Conservation (phyloP, 2,113 vertebrate genomes). For the Limnothrissa miodon region DNA sequence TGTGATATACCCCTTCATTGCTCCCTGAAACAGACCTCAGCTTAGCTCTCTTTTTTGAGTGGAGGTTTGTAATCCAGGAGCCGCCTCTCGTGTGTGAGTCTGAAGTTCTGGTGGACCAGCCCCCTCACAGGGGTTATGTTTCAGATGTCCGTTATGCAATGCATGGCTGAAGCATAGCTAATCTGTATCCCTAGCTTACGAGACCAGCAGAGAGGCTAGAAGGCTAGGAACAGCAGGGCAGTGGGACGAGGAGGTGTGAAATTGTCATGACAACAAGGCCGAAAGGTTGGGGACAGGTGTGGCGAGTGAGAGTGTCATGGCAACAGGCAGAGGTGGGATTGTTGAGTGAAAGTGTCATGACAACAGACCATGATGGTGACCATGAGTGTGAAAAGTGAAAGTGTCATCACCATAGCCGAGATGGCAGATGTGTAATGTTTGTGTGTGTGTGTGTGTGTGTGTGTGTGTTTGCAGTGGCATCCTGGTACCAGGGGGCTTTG, state of each 20-base stretch:
- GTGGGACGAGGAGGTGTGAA: background rate
- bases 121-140: background rate
- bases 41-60: background rate
- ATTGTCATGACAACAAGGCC: background rate
- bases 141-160: background rate
- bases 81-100: background rate
- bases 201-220: background rate
- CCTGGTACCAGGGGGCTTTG: conserved; percentile 94
- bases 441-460: background rate
- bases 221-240: background rate
- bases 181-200: background rate
- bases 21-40: background rate
- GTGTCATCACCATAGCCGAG: background rate
- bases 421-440: background rate
- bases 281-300: background rate
- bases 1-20: background rate
- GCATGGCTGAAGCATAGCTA: background rate
- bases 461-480: conserved; percentile 74
- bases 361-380: background rate
- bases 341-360: background rate
- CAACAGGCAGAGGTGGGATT: background rate
- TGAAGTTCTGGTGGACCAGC: background rate
- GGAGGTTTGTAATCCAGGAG: background rate
- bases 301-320: background rate
- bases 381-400: background rate